These are phyloP conservation scores for Sebastes fasciatus DNA, from an alignment of 2,113 vertebrate species.

Conservation along the genomic window DNA sequence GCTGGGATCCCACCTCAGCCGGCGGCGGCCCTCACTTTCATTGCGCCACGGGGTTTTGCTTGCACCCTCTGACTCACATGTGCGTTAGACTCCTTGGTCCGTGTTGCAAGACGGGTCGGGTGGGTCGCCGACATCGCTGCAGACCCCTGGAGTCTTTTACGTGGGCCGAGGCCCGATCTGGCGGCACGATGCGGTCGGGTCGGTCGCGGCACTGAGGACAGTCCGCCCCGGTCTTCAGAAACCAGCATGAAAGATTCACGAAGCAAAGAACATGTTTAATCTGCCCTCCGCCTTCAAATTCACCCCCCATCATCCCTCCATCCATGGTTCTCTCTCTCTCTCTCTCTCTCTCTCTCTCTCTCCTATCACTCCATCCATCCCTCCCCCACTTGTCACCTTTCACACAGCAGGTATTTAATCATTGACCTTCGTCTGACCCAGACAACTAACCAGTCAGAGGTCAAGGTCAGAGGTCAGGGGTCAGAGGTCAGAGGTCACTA, in stretches of 20 bases:
- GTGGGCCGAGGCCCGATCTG: too few relatives aligned
- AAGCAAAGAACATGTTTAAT: conserved; percentile 75
- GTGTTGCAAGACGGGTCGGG: too few relatives aligned
- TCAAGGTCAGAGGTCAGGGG: conserved; percentile 56
- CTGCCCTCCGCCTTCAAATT: conserved; percentile 56
- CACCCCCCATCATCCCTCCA: conserved; percentile 21
- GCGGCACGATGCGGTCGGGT: too few relatives aligned
- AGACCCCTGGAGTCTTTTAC: too few relatives aligned
- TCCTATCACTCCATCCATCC: not conserved
- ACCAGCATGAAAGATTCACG: conserved; percentile 73
- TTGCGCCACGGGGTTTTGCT: too few relatives aligned
- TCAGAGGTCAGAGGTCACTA: conserved; percentile 7
- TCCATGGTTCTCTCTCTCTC: not conserved
- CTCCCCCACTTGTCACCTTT: conserved; percentile 31
- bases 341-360: conserved; percentile 1
- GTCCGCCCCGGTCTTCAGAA: conserved; percentile 46
- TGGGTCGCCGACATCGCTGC: too few relatives aligned
- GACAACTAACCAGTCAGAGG: conserved; percentile 63
- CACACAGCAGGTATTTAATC: conserved; percentile 65
- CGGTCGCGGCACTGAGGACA: too few relatives aligned
- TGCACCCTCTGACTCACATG: too few relatives aligned
- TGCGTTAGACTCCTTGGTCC: too few relatives aligned
- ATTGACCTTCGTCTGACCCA: conserved; percentile 60
- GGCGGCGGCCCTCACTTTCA: too few relatives aligned
- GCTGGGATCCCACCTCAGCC: too few relatives aligned